These are phyloP conservation scores for Sebastiscus tertius DNA, from an alignment of 2,797 vertebrate genomes.

Conservation along the genomic window DNA sequence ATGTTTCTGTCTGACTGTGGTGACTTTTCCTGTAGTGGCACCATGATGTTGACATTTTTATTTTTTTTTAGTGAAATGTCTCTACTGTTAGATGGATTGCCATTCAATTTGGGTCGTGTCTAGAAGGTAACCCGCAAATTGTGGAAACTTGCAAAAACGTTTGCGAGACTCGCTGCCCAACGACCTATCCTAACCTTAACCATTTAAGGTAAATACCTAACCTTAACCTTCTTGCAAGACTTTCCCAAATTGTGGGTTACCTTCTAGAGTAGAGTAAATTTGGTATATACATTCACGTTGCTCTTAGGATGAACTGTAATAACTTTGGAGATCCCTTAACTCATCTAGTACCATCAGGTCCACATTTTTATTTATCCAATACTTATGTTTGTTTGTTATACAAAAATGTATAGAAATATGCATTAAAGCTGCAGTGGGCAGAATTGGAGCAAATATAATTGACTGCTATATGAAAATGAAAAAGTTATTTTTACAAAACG, in stretches of 20 bases:
- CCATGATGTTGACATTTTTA: background rate
- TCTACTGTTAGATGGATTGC: background rate
- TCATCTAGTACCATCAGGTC: background rate
- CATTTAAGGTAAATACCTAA: too few species aligned
- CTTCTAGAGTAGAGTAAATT: too few species aligned
- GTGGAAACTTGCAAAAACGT: too few species aligned
- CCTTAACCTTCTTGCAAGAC: too few species aligned
- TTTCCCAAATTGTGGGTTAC: too few species aligned
- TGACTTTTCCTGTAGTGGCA: background rate
- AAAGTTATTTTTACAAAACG: too few species aligned
- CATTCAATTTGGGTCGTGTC: background rate
- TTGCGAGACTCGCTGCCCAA: too few species aligned
- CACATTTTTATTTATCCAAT: background rate
- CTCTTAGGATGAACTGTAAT: background rate
- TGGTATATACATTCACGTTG: background rate
- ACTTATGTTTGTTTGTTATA: background rate
- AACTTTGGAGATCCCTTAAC: background rate
- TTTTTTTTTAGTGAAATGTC: background rate
- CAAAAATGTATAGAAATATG: background rate
- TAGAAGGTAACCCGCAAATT: too few species aligned
- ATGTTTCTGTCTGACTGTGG: background rate
- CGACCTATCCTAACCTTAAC: too few species aligned
- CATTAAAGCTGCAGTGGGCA: background rate
- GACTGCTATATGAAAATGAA: too few species aligned
- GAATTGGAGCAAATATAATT: too few species aligned